Evolutionary conservation across 1,140 invertebrate genomes (phyloP).

Genomic region (Ectropis grisescens): DNA sequence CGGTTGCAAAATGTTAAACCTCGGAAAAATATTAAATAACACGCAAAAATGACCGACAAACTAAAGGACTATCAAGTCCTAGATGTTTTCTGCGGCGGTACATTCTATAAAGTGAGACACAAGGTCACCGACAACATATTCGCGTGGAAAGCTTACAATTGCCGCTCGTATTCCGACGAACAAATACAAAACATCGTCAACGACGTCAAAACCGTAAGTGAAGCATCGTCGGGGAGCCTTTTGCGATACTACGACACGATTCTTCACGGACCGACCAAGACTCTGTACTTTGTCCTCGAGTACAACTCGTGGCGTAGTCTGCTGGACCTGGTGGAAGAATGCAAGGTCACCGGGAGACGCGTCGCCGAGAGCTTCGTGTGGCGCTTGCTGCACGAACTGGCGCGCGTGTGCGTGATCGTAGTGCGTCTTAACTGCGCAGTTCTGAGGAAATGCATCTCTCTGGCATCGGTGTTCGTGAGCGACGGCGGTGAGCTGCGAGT

Average conservation of each 20-base stretch:
- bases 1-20: conserved; percentile 50
- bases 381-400: conserved; percentile 50
- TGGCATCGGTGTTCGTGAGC: conserved; percentile 43
- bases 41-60: conserved; percentile 47
- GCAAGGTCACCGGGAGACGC: conserved; percentile 36
- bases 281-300: conserved; percentile 60
- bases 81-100: conserved; percentile 55
- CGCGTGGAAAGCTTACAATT: conserved; percentile 59
- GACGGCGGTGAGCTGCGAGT: conserved; percentile 40
- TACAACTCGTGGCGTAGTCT: conserved; percentile 48
- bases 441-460: conserved; percentile 40
- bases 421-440: conserved; percentile 32
- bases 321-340: conserved; percentile 36
- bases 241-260: conserved; percentile 56
- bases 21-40: conserved; percentile 15
- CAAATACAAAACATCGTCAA: conserved; percentile 49
- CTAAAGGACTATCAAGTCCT: conserved; percentile 62
- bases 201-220: conserved; percentile 53
- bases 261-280: conserved; percentile 49
- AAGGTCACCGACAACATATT: conserved; percentile 64
- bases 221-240: conserved; percentile 38
- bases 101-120: conserved; percentile 63
- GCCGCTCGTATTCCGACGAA: conserved; percentile 45
- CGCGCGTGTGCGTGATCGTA: conserved; percentile 35
- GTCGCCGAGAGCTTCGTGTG: conserved; percentile 58